Conservation (phyloP, 2,888 invertebrate species). For the Nemotelus pantherinus region DNA sequence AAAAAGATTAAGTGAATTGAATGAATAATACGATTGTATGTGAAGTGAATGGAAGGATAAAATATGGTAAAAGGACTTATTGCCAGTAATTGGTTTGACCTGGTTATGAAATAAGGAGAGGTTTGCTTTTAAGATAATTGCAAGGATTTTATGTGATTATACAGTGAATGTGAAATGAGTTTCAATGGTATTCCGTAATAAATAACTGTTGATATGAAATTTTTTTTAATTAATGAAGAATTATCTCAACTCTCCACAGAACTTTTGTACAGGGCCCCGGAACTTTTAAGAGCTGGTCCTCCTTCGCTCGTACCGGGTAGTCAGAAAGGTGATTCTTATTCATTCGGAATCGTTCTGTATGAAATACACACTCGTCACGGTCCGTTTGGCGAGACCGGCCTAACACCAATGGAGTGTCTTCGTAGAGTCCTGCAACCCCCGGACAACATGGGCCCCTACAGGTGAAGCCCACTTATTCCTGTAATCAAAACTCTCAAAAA, state of each 20-base stretch:
- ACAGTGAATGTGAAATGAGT: too few relatives aligned
- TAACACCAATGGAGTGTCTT: constrained; percentile 72
- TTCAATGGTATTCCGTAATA: too few relatives aligned
- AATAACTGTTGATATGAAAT: too few relatives aligned
- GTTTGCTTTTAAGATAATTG: background rate
- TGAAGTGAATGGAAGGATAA: too few relatives aligned
- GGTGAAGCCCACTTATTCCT: constrained; percentile 47
- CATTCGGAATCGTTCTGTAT: constrained; percentile 88
- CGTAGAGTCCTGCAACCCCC: constrained; percentile 62
- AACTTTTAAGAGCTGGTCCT: constrained; percentile 71
- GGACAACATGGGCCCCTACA: constrained; percentile 59
- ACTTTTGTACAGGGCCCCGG: constrained; percentile 83
- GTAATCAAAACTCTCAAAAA: background rate
- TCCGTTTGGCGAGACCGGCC: constrained; percentile 79
- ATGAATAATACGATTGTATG: constrained; percentile 32
- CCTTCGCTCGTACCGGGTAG: constrained; percentile 67
- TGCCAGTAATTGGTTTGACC: background rate
- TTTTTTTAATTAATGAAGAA: too few relatives aligned
- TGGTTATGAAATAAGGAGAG: background rate
- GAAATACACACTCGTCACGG: constrained; percentile 88
- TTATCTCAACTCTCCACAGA: constrained; percentile 64
- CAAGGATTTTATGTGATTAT: too few relatives aligned
- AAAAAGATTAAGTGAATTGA: constrained; percentile 13
- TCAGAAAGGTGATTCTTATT: constrained; percentile 85
- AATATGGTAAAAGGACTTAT: too few relatives aligned